phyloP scores from a whole-genome alignment of 2,888 invertebrate genomes.

The Panopea generosa region DNA sequence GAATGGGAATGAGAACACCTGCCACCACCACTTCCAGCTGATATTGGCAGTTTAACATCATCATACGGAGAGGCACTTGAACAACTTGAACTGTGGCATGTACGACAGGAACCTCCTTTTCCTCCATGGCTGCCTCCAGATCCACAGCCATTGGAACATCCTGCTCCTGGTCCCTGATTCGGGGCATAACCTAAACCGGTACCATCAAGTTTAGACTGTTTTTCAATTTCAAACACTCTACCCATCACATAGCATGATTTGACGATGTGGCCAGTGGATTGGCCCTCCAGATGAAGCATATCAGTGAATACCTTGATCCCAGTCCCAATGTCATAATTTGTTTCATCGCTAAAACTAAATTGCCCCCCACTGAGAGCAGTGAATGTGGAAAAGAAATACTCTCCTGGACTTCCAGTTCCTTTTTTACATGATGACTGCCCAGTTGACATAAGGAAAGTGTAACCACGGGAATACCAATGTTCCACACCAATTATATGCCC shows the following conservation, averaged over 20 bases:
- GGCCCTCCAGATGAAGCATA: conserved; percentile 61
- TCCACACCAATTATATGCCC: conserved; percentile 68
- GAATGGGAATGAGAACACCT: conserved; percentile 50
- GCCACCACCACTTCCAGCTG: conserved; percentile 75
- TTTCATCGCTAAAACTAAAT: conserved; percentile 47
- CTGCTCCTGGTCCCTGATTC: conserved; percentile 63
- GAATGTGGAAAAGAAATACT: conserved; percentile 61
- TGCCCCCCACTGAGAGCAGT: conserved; percentile 62
- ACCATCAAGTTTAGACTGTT: conserved; percentile 59
- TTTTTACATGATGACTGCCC: conserved; percentile 59
- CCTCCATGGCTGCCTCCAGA: conserved; percentile 73
- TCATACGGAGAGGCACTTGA: conserved; percentile 3
- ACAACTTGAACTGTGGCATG: conserved; percentile 19
- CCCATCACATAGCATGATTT: conserved; percentile 52
- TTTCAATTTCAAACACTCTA: conserved; percentile 61
- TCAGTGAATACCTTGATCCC: conserved; percentile 45
- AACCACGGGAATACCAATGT: conserved; percentile 64
- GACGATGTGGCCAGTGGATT: conserved; percentile 45
- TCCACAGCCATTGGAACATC: conserved; percentile 55
- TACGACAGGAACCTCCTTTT: conserved; percentile 59
- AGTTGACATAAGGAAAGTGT: conserved; percentile 47
- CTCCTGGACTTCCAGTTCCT: conserved; percentile 20
- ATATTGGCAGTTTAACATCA: conserved; percentile 44
- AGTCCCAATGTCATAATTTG: conserved; percentile 32
- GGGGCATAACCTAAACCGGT: conserved; percentile 55